Evolutionary conservation across 1,140 invertebrate genomes (phyloP).

Genomic region (Lerema accius): DNA sequence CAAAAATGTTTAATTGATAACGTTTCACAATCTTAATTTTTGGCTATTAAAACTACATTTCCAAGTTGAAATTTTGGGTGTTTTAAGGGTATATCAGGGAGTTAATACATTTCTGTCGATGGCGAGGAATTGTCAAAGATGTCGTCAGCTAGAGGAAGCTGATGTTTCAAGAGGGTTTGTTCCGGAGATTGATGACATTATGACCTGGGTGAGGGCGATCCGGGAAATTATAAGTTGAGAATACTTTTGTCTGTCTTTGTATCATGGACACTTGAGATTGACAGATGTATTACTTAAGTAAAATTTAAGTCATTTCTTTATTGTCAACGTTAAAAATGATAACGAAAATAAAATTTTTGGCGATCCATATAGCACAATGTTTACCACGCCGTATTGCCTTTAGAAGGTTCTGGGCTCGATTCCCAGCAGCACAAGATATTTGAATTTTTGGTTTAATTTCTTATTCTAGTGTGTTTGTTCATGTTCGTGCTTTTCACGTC

Average conservation of each 20-base stretch:
- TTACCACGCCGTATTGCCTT: no score
- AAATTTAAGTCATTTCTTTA: no score
- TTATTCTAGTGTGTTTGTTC: no score
- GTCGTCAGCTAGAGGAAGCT: constrained; percentile 20
- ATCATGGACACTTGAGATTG: no score
- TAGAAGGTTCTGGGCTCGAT: no score
- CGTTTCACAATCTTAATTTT: neutral
- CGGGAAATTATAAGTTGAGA: constrained; percentile 10
- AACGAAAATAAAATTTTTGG: no score
- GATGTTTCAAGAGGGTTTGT: neutral
- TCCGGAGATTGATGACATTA: constrained; percentile 51
- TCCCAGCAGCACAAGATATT: no score
- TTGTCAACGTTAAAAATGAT: no score
- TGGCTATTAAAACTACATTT: neutral
- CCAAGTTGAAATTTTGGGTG: neutral
- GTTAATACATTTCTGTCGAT: neutral
- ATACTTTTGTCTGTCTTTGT: neutral
- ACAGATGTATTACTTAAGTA: no score
- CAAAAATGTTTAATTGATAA: neutral
- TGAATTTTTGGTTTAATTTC: no score
- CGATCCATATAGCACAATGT: no score
- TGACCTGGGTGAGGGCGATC: constrained; percentile 15
- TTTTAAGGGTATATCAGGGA: neutral
- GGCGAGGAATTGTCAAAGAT: neutral
- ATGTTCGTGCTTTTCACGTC: no score